These are phyloP conservation scores for Zaprionus ghesquierei DNA, from an alignment of 1,140 invertebrate genomes.

Conservation along the genomic window DNA sequence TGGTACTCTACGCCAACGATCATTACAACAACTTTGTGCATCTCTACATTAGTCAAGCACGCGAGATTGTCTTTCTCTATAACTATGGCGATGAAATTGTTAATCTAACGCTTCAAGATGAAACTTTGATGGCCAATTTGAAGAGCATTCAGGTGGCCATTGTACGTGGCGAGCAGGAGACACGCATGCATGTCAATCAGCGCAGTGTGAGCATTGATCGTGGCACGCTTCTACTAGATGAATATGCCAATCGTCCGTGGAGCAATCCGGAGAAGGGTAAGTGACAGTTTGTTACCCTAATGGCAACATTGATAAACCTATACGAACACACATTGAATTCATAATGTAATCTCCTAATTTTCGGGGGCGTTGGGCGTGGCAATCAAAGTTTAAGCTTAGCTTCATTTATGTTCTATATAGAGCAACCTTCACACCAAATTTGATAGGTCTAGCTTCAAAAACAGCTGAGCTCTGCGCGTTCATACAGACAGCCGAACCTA, in stretches of 20 bases:
- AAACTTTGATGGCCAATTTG: conserved; percentile 88
- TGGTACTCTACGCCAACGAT: conserved; percentile 95
- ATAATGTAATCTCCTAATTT: too few species aligned
- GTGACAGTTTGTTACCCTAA: too few species aligned
- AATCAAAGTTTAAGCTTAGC: too few species aligned
- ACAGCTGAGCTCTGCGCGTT: too few species aligned
- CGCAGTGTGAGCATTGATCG: conserved; percentile 88
- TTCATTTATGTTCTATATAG: too few species aligned
- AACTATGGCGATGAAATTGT: conserved; percentile 92
- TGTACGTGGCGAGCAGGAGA: conserved; percentile 87
- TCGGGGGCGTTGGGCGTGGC: too few species aligned
- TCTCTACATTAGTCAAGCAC: conserved; percentile 91
- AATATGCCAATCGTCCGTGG: conserved; percentile 93
- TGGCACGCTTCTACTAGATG: conserved; percentile 87
- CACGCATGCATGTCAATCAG: conserved; percentile 92
- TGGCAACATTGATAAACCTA: too few species aligned
- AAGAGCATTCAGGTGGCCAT: conserved; percentile 94
- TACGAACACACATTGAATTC: too few species aligned
- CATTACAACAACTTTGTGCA: conserved; percentile 97
- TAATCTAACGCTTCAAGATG: conserved; percentile 89
- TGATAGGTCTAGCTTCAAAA: too few species aligned
- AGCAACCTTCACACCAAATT: too few species aligned
- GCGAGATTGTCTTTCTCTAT: conserved; percentile 90
- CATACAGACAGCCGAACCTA: too few species aligned
- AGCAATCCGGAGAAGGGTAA: conserved; percentile 90